These are phyloP conservation scores for Heliconius sara DNA, from an alignment of 2,888 invertebrate genomes.

Conservation along the genomic window DNA sequence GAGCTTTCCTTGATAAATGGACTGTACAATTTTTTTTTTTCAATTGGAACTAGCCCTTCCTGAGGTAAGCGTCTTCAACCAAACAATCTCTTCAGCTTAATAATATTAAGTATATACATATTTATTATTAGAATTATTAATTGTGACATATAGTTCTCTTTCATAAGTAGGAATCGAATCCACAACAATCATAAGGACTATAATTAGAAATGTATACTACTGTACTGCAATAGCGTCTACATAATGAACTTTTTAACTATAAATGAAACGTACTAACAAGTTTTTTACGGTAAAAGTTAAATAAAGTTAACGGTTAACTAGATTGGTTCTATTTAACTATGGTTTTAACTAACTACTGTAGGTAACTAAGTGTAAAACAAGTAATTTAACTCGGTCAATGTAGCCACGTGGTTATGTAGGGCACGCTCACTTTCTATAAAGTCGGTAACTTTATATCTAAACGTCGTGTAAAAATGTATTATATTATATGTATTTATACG, in stretches of 20 bases:
- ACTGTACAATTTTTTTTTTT: too few species aligned
- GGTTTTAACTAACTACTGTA: constrained; percentile 9
- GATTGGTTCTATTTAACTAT: constrained; percentile 2
- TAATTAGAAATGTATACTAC: background rate
- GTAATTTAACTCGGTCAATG: constrained; percentile 44
- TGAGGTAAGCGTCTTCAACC: too few species aligned
- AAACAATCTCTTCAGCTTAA: too few species aligned
- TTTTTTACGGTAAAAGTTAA: constrained; percentile 3
- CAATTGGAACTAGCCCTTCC: too few species aligned
- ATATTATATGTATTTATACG: background rate
- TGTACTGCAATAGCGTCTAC: background rate
- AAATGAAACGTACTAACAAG: constrained; percentile 1
- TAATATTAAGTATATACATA: too few species aligned
- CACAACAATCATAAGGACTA: background rate
- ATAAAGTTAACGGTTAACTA: constrained; percentile 11
- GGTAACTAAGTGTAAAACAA: constrained; percentile 33
- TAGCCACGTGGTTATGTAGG: constrained; percentile 55
- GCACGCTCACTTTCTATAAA: constrained; percentile 58
- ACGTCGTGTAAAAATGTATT: background rate
- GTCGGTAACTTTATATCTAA: constrained; percentile 40
- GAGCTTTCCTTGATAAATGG: too few species aligned
- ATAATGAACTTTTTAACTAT: background rate
- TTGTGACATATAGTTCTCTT: background rate
- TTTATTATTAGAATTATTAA: too few species aligned
- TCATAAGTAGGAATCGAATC: background rate